Conservation (phyloP, 2,888 invertebrate species). For the Eulithis testata region DNA sequence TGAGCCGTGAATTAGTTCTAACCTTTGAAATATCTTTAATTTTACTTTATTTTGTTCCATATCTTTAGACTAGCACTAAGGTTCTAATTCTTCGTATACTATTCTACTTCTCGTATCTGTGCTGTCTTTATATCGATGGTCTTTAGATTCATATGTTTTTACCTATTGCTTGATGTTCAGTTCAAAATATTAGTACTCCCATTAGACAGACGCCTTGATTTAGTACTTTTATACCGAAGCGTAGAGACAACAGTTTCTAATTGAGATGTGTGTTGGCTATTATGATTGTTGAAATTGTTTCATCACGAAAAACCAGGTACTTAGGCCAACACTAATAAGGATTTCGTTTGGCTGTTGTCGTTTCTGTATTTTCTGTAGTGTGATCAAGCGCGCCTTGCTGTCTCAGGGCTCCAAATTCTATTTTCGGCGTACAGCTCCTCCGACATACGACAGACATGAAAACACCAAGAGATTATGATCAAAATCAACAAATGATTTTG, state of each 20-base stretch:
- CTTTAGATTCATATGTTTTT: no score
- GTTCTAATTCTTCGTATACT: no score
- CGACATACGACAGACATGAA: background rate
- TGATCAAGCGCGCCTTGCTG: background rate
- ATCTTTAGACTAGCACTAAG: no score
- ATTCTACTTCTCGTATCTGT: no score
- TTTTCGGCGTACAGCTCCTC: background rate
- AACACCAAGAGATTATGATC: background rate
- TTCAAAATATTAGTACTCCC: no score
- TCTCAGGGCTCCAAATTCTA: slow-evolving; percentile 3
- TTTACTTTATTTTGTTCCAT: background rate
- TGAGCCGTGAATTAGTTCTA: background rate
- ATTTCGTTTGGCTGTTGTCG: background rate
- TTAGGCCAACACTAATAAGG: background rate
- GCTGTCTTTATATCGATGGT: no score
- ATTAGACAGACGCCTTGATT: no score
- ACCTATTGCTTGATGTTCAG: no score
- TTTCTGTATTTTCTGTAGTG: background rate
- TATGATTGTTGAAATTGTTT: background rate
- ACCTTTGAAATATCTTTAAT: background rate
- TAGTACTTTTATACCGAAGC: no score
- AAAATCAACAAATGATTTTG: background rate
- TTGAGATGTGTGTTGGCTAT: background rate
- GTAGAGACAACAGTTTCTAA: no score
- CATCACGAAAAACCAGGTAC: background rate